Conservation (phyloP, 2,888 invertebrate genomes). For the Anagyrus pseudococci region DNA sequence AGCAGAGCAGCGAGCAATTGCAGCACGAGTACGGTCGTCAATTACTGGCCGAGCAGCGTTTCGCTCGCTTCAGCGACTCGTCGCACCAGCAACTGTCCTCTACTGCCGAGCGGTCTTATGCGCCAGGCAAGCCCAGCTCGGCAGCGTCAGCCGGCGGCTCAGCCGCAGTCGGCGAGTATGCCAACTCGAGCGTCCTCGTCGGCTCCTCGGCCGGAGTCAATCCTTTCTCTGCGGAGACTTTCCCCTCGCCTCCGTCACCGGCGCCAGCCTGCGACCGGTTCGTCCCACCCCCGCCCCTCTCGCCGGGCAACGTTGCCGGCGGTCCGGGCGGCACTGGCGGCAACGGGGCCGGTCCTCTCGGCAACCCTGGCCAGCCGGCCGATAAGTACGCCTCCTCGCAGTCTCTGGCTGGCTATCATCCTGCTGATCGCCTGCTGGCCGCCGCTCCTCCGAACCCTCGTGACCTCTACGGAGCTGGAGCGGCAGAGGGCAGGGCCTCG, state of each 20-base stretch:
- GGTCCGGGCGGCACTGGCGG: too few species aligned
- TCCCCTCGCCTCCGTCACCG: constrained; percentile 67
- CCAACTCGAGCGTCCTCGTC: constrained; percentile 47
- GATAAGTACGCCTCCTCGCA: constrained; percentile 58
- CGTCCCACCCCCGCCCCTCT: constrained; percentile 71
- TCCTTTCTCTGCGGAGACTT: constrained; percentile 65
- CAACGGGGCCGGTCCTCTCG: too few species aligned
- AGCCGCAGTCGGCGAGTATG: constrained; percentile 43
- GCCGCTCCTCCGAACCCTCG: constrained; percentile 51
- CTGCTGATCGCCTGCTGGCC: constrained; percentile 52
- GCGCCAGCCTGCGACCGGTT: constrained; percentile 66
- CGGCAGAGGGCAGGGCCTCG: constrained; percentile 37
- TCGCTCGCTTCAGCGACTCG: constrained; percentile 36
- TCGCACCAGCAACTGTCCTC: constrained; percentile 31
- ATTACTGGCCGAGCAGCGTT: constrained; percentile 25
- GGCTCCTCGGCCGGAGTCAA: constrained; percentile 29
- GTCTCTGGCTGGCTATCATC: constrained; percentile 59
- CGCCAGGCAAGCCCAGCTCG: constrained; percentile 36
- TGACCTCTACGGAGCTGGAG: constrained; percentile 47
- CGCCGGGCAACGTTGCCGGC: too few species aligned
- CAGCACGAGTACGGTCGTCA: background rate
- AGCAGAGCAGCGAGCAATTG: constrained; percentile 5
- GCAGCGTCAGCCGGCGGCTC: constrained; percentile 27
- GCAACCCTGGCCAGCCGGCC: too few species aligned
- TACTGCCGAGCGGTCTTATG: constrained; percentile 45